Base-by-base conservation (phyloP, 2,797 vertebrate species). In the Alca torda region DNA sequence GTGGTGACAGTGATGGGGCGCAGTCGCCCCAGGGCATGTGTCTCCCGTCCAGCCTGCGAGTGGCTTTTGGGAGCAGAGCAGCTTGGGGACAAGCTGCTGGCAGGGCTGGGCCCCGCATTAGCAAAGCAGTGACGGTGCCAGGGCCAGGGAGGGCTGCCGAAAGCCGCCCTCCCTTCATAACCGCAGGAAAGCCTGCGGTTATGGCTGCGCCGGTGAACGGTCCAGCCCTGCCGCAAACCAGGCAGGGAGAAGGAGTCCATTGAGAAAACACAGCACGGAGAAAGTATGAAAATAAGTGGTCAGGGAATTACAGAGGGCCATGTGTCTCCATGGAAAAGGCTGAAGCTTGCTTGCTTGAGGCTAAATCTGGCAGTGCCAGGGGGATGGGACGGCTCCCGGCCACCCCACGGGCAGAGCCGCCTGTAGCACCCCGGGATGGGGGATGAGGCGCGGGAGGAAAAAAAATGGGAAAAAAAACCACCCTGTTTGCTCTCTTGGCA, bases 281-380 rank as follows among this genome's bases (percentile, higher is more conserved):
- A 85, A 94, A 95, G 81, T 77, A 84, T 93, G 91, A 93, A 93
- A 95, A 92, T 69, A 93, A 93, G 92, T 28, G 78, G 95, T 94
- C 60, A 80, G 90, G 63, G 90, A 90, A 92, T 96, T 95, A 88
- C 84, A 94, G 91, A 94, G 90, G 31, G 59, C 80, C 1, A 0
- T 83, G 96, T 93, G 85, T 95, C 84, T 96, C 90, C 84, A 48
- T 82, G 86, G 90, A 79, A 79, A 74, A 84, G 75, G 80, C 50
- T 85, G 70, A 28, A 59, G 35, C 90, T 93, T 60, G 56, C 86
- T 94, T 91, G 79, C 43, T 73, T 35, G 56, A 82, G 54, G 63
- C 74, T 84, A 80, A 91, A 65, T 94, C 82, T 87, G 76, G 54
- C 87, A 54, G 61, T 70, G 61, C 64, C 31, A 41, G 87, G 56